These are phyloP conservation scores for Sminthurinus signatus DNA, from an alignment of 1,140 invertebrate genomes.

Conservation along the genomic window DNA sequence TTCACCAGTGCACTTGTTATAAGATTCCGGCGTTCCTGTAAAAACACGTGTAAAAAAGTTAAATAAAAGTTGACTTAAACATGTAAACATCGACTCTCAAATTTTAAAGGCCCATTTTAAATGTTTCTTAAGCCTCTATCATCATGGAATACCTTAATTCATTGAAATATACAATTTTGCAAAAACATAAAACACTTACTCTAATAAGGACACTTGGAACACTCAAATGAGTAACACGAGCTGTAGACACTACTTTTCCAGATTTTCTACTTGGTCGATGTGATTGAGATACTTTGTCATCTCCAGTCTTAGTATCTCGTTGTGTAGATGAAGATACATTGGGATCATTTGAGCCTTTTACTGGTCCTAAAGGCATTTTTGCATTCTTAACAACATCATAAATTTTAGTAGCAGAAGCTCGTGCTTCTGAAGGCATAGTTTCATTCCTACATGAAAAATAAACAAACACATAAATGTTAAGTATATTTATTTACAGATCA, in stretches of 20 bases:
- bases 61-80: not conserved
- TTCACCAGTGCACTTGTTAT: conserved; percentile 24
- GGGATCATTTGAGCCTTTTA: not conserved
- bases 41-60: too few relatives aligned
- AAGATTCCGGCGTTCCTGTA: not conserved
- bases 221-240: too few relatives aligned
- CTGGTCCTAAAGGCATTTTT: not conserved
- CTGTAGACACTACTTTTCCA: too few relatives aligned
- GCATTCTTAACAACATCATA: conserved; percentile 14
- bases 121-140: too few relatives aligned
- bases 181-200: not conserved
- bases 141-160: too few relatives aligned
- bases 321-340: too few relatives aligned
- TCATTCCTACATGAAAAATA: not conserved
- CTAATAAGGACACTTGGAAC: not conserved
- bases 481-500: too few relatives aligned
- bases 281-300: too few relatives aligned
- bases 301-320: too few relatives aligned
- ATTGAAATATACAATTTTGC: too few relatives aligned
- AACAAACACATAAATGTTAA: too few relatives aligned
- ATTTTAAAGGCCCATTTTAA: not conserved
- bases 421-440: not conserved
- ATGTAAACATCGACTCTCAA: not conserved
- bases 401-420: not conserved
- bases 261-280: too few relatives aligned